Percentiles rank a stretch among this genome's conserved stretches.
phyloP scores from a whole-genome alignment of 2,113 vertebrate species.

The Xenopus laevis region DNA sequence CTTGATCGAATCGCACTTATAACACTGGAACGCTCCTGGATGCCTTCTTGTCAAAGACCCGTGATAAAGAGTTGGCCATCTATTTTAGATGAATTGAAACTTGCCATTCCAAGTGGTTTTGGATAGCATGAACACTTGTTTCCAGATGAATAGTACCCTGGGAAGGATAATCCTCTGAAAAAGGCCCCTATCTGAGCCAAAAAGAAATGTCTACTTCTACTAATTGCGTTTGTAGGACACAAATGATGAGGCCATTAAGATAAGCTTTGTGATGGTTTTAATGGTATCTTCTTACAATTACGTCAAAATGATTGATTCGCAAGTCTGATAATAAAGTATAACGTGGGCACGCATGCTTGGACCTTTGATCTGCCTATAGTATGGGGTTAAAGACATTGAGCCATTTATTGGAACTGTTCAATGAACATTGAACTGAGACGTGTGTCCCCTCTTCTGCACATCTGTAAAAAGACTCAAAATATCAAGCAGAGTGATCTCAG shows the following conservation, averaged over 20 bases:
- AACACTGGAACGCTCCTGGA: slow-evolving; percentile 32
- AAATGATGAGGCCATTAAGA: background rate
- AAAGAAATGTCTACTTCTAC: background rate
- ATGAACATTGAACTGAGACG: too few species aligned
- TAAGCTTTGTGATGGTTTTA: background rate
- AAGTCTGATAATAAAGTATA: too few species aligned
- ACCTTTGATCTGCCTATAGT: too few species aligned
- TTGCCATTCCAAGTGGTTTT: slow-evolving; percentile 31
- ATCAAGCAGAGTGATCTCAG: too few species aligned
- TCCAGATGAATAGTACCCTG: background rate
- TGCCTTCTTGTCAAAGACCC: slow-evolving; percentile 31
- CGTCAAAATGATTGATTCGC: too few species aligned
- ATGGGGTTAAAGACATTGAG: too few species aligned
- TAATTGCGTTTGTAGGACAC: background rate
- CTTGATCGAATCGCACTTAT: background rate
- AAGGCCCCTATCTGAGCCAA: background rate
- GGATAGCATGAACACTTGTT: slow-evolving; percentile 37
- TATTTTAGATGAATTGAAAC: background rate
- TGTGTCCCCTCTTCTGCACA: too few species aligned
- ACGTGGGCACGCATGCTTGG: too few species aligned
- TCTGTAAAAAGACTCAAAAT: too few species aligned
- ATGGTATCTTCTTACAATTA: background rate
- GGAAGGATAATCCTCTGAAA: background rate
- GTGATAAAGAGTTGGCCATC: slow-evolving; percentile 10
- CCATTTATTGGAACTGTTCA: too few species aligned